These are phyloP conservation scores for Vesta saturnalis DNA, from an alignment of 2,888 invertebrate genomes.

Conservation along the genomic window DNA sequence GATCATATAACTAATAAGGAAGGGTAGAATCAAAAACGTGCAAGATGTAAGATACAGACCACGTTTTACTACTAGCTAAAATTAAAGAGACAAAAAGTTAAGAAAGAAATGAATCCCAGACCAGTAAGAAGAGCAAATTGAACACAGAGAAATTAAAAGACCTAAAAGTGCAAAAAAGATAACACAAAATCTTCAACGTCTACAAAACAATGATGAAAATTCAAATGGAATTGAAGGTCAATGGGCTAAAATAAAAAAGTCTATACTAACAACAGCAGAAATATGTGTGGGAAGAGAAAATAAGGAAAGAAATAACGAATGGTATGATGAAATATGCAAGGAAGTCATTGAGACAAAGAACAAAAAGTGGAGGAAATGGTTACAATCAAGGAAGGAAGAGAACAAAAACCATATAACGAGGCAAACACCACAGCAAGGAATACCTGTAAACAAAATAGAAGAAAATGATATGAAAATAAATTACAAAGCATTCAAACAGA, in stretches of 20 bases:
- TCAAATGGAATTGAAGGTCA: too few species aligned
- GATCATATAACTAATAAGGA: slow-evolving; percentile 6
- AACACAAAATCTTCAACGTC: not conserved
- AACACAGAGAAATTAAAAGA: not conserved
- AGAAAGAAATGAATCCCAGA: not conserved
- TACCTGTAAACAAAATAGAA: too few species aligned
- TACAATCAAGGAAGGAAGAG: too few species aligned
- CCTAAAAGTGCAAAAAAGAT: not conserved
- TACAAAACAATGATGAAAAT: not conserved
- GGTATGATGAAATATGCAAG: too few species aligned
- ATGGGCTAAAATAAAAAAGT: not conserved
- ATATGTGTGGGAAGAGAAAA: too few species aligned
- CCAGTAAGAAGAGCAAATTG: not conserved
- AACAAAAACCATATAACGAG: too few species aligned
- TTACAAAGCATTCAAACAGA: too few species aligned
- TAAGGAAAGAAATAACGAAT: too few species aligned
- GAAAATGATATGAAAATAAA: too few species aligned
- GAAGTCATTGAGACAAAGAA: too few species aligned
- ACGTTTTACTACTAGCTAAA: not conserved
- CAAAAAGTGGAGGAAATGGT: too few species aligned
- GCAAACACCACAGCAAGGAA: too few species aligned
- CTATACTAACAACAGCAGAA: not conserved
- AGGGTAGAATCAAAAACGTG: not conserved
- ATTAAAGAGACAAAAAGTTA: slow-evolving; percentile 5
- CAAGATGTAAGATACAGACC: slow-evolving; percentile 3